A percentile compares a stretch with the other conserved stretches of the same genome.
Evolutionary conservation across 1,140 invertebrate species (phyloP).

Genomic region (Euwallacea fornicatus): DNA sequence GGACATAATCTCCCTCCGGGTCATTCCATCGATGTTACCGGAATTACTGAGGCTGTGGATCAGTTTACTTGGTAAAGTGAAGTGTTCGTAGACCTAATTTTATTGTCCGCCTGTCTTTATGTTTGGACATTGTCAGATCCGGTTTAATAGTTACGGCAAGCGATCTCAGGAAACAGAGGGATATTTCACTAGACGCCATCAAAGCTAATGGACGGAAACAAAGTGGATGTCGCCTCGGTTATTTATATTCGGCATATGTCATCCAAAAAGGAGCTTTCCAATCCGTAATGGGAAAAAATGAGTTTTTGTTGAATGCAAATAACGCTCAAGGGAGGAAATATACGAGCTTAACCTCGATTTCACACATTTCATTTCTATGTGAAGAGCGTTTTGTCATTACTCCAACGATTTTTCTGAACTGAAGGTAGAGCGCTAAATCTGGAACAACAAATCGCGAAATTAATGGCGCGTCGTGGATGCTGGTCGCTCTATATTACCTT

Average conservation of each 20-base stretch:
- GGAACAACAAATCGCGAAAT: background rate
- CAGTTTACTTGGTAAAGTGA: slow-evolving; percentile 7
- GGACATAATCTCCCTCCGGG: slow-evolving; percentile 14
- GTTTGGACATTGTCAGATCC: slow-evolving; percentile 12
- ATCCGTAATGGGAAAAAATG: slow-evolving; percentile 12
- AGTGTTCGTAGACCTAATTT: slow-evolving; percentile 16
- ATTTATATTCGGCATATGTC: slow-evolving; percentile 3
- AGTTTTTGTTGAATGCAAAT: slow-evolving; percentile 5
- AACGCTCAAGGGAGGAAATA: background rate
- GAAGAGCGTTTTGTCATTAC: background rate
- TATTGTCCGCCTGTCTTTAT: slow-evolving; percentile 14
- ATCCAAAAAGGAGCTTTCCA: background rate
- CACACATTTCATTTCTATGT: background rate
- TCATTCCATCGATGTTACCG: slow-evolving; percentile 18
- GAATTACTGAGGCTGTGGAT: slow-evolving; percentile 15
- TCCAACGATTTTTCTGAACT: slow-evolving; percentile 1
- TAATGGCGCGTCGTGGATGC: background rate
- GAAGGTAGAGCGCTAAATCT: background rate
- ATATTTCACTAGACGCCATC: background rate
- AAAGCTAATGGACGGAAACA: background rate
- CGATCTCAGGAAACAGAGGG: background rate
- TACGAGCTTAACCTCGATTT: slow-evolving; percentile 11
- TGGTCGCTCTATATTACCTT: background rate
- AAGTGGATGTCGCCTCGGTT: background rate
- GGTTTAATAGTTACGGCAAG: slow-evolving; percentile 4